phyloP scores from a whole-genome alignment of 1,140 invertebrate species.

The Stratiolaelaps scimitus region DNA sequence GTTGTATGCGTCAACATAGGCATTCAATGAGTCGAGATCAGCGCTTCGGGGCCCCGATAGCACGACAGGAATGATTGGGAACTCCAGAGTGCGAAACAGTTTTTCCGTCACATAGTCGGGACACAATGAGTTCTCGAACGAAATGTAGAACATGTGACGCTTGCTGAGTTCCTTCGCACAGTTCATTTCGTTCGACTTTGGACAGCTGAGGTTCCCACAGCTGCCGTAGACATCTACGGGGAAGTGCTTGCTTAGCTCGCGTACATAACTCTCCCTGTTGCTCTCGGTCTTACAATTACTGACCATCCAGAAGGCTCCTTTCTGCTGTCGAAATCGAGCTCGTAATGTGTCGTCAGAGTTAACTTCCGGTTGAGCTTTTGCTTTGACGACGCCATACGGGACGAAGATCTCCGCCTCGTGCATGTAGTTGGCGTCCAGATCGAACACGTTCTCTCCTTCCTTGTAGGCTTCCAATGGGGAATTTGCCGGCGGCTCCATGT shows the following conservation, averaged over 20 bases:
- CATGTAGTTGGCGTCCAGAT: no score
- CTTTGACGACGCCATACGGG: no score
- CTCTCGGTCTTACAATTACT: slow-evolving; percentile 38
- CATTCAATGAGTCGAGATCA: no score
- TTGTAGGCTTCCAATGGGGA: no score
- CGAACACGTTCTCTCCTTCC: no score
- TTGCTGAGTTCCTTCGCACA: slow-evolving; percentile 35
- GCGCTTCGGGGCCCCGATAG: no score
- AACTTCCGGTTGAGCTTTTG: no score
- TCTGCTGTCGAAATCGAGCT: no score
- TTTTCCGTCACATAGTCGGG: slow-evolving; percentile 46
- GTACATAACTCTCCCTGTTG: slow-evolving; percentile 37
- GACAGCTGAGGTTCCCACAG: slow-evolving; percentile 38
- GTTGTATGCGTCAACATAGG: no score
- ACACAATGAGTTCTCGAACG: slow-evolving; percentile 45
- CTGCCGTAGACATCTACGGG: slow-evolving; percentile 40
- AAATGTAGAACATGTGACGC: slow-evolving; percentile 42
- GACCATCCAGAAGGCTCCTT: slow-evolving; percentile 43
- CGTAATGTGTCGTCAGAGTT: no score
- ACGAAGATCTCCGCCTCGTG: no score
- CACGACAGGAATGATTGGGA: slow-evolving; percentile 41
- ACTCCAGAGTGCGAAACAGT: slow-evolving; percentile 36
- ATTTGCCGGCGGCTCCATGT: no score
- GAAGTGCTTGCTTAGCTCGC: slow-evolving; percentile 37
- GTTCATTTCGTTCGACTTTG: slow-evolving; percentile 30